phyloP scores from a whole-genome alignment of 1,140 invertebrate genomes.

The Lithobius niger region DNA sequence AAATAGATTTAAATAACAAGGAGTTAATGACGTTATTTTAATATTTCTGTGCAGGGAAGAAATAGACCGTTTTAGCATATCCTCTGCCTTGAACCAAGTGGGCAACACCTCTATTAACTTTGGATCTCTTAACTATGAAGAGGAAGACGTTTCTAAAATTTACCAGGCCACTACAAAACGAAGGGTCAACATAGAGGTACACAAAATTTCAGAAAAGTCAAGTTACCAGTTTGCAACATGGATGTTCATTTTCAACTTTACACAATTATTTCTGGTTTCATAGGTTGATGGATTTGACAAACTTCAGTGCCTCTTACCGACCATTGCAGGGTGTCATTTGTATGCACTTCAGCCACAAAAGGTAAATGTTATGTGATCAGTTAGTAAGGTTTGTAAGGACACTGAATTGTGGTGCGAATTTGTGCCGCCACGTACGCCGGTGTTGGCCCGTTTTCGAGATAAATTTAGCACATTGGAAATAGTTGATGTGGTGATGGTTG shows the following conservation, averaged over 20 bases:
- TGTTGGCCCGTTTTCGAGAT: too few relatives aligned
- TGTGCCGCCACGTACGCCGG: too few relatives aligned
- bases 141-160: constrained; percentile 38
- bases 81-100: constrained; percentile 19
- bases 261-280: too few relatives aligned
- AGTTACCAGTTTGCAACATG: too few relatives aligned
- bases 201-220: constrained; percentile 30
- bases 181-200: constrained; percentile 44
- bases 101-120: constrained; percentile 25
- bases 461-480: too few relatives aligned
- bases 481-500: too few relatives aligned
- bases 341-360: constrained; percentile 50
- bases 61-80: constrained; percentile 29
- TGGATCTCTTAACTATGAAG: constrained; percentile 32
- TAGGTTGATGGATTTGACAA: constrained; percentile 48
- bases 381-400: too few relatives aligned
- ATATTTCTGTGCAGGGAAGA: constrained; percentile 25
- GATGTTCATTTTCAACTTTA: too few relatives aligned
- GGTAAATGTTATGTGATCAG: too few relatives aligned
- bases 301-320: constrained; percentile 52
- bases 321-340: constrained; percentile 50
- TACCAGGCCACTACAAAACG: constrained; percentile 45
- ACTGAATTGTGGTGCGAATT: too few relatives aligned
- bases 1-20: too few relatives aligned
- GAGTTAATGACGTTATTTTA: too few relatives aligned